Evolutionary conservation across 2,888 invertebrate genomes (phyloP).

Genomic region (Mantis religiosa): DNA sequence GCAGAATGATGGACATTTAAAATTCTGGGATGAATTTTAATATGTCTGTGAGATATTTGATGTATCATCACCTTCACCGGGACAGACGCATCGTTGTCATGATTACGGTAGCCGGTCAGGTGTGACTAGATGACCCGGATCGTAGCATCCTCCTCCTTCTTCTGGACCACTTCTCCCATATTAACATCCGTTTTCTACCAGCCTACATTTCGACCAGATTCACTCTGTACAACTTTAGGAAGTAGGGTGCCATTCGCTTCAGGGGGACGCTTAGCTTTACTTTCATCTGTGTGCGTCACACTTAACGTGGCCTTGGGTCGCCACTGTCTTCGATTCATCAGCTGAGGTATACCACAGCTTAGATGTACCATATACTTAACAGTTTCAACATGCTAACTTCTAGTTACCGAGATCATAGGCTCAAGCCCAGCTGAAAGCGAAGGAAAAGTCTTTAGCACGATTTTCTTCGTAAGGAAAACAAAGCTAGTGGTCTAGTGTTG

Average conservation of each 20-base stretch:
- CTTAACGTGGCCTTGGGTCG: background rate
- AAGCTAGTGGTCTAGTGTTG: no score
- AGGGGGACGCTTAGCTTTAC: background rate
- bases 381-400: no score
- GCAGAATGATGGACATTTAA: no score
- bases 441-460: no score
- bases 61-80: background rate
- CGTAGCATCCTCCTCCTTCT: background rate
- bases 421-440: no score
- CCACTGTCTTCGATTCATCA: no score
- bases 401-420: no score
- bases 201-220: background rate
- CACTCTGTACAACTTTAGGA: background rate
- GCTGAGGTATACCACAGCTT: no score
- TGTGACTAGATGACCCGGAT: background rate
- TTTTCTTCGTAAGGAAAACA: no score
- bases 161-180: background rate
- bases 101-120: background rate
- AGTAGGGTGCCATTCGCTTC: background rate
- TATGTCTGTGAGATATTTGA: no score
- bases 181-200: background rate
- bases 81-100: background rate
- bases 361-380: no score
- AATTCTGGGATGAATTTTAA: no score
- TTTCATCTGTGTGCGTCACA: background rate